Evolutionary conservation across 1,140 invertebrate species (phyloP), one percentile per base, ranked within the genome.

Genomic region (Charaxes varanes): DNA sequence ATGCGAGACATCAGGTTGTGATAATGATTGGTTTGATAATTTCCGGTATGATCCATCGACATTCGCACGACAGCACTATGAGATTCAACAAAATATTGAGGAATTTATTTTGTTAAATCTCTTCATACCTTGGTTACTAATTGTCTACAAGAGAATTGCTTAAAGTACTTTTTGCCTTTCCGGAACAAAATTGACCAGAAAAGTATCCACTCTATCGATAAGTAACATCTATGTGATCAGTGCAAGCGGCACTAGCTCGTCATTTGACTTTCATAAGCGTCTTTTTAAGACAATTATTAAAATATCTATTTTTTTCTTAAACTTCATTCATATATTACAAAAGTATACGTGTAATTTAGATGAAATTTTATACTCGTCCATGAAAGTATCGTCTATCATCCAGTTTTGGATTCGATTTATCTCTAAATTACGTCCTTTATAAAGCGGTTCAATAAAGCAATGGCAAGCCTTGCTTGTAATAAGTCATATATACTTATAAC

Each of bases 201-300:
- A 54, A 52, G 64, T 43, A 54, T 64, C 56, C 54, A 46, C 49
- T 56, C 52, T 61, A 64, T 64, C 52, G 58, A 64, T 40, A 45
- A 44, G n/a, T 31, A 32, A 40, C 53, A 62, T 56, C 50, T 37
- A 58, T 55, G 41, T 40, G 51, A 52, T 56, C 38, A 61, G 57
- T 62, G 59, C 62, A 43, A 47, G 45, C 27, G 36, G 55, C 60
- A 55, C 63, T 63, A 54, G 62, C 31, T 52, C 44, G 45, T 52
- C 50, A 45, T 59, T 44, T 41, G 48, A 62, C 55, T 46, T 53
- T 64, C 58, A 60, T 51, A 33, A 49, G 49, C 38, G 69, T 65
- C 71, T 73, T 73, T 59, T 51, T 45, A 73, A 79, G 72, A 77
- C 69, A 46, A 46, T 45, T 56, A 59, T 37, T 62, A 58, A 65